Evolutionary conservation across 1,140 invertebrate genomes (phyloP), one percentile per base, ranked within the genome.

Genomic region (Magallana ariakensis): DNA sequence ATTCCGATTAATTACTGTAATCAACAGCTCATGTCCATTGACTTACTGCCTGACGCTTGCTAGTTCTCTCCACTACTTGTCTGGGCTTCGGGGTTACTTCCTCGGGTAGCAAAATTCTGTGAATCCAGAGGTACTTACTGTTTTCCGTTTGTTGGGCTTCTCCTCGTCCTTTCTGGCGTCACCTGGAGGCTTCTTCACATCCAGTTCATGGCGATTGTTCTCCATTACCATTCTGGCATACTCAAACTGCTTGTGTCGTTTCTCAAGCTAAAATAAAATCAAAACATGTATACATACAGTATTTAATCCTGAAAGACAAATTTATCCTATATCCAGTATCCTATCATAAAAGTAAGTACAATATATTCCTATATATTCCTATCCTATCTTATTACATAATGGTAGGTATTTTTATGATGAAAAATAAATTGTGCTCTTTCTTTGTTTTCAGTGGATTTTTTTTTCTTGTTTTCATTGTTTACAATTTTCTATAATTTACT

Each of bases 191-290:
- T 92, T 92, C 19, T 80, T 89, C n/a, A 86, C 55, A 1, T 84
- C 86, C n/a, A 92, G 55, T 19, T 92, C 88, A 19, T 88, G 85
- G 46, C 87, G 87, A 81, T 94, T 93, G 62, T 91, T 91, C 80
- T 92, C 91, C 89, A 91, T 92, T 15, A 94, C 92, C 87, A 91
- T 84, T 75, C 92, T 86, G 53, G 93, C 93, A 90, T 94, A 94
- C 13, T 94, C 92, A 84, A 87, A 84, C 88, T 94, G 94, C 81
- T 93, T 92, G 58, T 91, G 87, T 80, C 90, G 85, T 84, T 93
- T 94, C 80, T 93, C 93, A 75, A 91, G 80, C 94, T 94, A 89
- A 19, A 88, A 85, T n/a, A 60, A 1, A 57, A 84, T 7, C 11
- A 16, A 82, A 55, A 82, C 11, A 46, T 46, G 33, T 46, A 46